Evolutionary conservation across 2,113 vertebrate species (phyloP).

Genomic region (Peromyscus polionotus): DNA sequence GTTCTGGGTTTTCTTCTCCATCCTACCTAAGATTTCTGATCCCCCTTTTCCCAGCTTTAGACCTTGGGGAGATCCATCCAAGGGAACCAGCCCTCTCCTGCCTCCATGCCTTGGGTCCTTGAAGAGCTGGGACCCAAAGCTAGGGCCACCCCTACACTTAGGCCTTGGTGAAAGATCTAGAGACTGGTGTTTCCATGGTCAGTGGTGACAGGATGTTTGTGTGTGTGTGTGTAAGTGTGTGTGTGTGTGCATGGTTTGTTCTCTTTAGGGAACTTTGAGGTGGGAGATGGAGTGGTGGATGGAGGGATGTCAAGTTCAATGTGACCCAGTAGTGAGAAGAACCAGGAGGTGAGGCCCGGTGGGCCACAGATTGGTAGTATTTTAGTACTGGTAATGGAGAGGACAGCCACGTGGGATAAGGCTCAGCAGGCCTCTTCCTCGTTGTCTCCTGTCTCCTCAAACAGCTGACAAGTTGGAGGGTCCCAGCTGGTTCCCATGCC

Average conservation of each 20-base stretch:
- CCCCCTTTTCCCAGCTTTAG: background rate
- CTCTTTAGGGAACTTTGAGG: slow-evolving; percentile 48
- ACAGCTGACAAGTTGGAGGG: background rate
- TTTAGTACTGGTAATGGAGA: background rate
- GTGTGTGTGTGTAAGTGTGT: slow-evolving; percentile 13
- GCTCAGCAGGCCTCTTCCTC: background rate
- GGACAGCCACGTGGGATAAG: rapidly evolving
- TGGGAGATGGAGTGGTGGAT: background rate
- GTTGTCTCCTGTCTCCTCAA: background rate
- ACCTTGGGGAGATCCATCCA: background rate
- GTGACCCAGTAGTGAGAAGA: background rate
- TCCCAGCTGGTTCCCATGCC: background rate
- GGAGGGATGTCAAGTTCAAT: background rate
- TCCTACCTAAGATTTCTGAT: background rate
- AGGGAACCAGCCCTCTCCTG: background rate
- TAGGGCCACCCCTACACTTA: background rate
- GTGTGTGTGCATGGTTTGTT: slow-evolving; percentile 1
- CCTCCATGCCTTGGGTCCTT: background rate
- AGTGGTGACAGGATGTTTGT: slow-evolving; percentile 49
- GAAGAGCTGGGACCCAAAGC: background rate
- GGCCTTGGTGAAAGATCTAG: background rate
- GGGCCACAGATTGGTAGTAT: background rate
- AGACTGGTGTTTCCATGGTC: slow-evolving; percentile 21
- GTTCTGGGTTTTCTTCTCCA: background rate
- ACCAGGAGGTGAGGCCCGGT: background rate